Conservation (phyloP, 2,888 invertebrate genomes). For the Epinotia ramella region DNA sequence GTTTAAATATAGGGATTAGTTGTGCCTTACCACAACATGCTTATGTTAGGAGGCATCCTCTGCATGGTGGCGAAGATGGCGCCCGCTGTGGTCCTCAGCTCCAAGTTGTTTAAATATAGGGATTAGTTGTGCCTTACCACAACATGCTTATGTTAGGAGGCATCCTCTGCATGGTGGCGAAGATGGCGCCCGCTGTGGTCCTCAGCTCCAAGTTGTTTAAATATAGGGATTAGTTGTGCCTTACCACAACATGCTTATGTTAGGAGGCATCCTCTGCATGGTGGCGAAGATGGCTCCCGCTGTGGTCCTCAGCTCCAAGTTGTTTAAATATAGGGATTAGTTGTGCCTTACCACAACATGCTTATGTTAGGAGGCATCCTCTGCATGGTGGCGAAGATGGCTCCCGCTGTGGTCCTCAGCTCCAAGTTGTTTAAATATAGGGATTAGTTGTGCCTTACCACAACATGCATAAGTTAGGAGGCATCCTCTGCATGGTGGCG, state of each 20-base stretch:
- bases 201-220: neutral
- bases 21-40: conserved; percentile 6
- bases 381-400: neutral
- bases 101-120: neutral
- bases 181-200: neutral
- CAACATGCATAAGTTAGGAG: neutral
- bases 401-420: neutral
- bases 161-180: conserved; percentile 8
- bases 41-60: neutral
- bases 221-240: neutral
- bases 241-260: conserved; percentile 5
- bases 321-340: neutral
- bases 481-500: conserved; percentile 8
- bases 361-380: neutral
- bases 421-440: neutral
- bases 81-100: neutral
- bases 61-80: neutral
- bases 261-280: neutral
- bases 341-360: conserved; percentile 5
- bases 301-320: neutral
- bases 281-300: neutral
- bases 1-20: neutral
- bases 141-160: neutral
- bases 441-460: neutral
- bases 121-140: neutral